phyloP scores from a whole-genome alignment of 2,113 vertebrate species.

The Peucedramus taeniatus region DNA sequence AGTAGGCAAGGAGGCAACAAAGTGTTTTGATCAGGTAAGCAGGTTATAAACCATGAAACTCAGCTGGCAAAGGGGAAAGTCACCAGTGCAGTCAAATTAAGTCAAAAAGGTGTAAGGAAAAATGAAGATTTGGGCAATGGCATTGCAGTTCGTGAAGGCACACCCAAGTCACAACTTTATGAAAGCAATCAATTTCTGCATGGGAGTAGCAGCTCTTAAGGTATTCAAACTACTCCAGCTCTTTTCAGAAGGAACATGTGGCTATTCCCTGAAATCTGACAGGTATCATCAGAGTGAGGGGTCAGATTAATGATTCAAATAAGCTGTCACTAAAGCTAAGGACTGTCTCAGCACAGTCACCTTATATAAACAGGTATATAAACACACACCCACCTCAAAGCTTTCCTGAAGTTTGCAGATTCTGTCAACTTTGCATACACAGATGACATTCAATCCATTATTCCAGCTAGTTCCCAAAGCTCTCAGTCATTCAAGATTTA shows the following conservation, averaged over 20 bases:
- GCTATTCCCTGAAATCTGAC: not conserved
- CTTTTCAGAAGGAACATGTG: not conserved
- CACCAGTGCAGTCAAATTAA: not conserved
- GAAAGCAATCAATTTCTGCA: not conserved
- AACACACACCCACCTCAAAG: constrained; percentile 11
- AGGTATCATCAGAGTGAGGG: not conserved
- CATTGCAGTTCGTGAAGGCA: not conserved
- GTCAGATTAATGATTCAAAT: not conserved
- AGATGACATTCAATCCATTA: constrained; percentile 35
- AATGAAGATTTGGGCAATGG: not conserved
- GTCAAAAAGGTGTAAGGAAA: not conserved
- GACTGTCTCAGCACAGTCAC: not conserved
- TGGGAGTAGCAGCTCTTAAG: not conserved
- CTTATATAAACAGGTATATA: not conserved
- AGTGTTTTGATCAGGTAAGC: not conserved
- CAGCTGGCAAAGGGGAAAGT: not conserved
- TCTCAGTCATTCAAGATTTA: constrained; percentile 49
- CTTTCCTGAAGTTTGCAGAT: not conserved
- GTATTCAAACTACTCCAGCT: not conserved
- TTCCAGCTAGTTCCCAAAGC: not conserved
- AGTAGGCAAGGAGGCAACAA: not conserved
- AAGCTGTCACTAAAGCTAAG: not conserved
- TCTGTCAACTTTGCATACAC: constrained; percentile 28
- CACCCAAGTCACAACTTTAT: not conserved
- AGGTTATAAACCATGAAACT: not conserved